Evolutionary conservation across 2,888 invertebrate genomes (phyloP).

Genomic region (Acanthosepion pharaonis): DNA sequence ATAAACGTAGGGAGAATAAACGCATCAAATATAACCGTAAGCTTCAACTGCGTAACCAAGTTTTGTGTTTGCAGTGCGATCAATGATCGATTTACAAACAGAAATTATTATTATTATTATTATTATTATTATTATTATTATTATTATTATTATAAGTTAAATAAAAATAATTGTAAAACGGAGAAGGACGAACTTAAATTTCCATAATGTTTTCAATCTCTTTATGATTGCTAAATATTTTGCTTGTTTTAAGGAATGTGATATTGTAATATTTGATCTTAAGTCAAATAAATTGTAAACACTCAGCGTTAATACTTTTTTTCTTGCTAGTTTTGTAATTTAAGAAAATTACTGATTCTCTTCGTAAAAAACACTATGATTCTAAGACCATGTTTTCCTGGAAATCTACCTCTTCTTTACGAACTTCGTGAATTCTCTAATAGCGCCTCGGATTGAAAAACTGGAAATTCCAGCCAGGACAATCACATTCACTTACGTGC

Average conservation of each 20-base stretch:
- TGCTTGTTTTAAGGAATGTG: neutral
- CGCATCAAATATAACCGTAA: neutral
- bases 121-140: neutral
- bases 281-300: neutral
- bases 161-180: neutral
- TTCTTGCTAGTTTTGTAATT: no score
- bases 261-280: neutral
- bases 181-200: no score
- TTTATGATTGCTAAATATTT: neutral
- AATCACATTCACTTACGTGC: no score
- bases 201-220: neutral
- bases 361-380: no score
- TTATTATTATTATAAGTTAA: neutral
- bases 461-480: no score
- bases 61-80: neutral
- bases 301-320: no score
- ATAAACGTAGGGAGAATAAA: neutral
- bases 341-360: no score
- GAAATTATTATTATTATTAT: neutral
- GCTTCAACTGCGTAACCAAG: neutral
- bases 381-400: no score
- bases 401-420: no score
- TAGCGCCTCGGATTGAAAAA: no score
- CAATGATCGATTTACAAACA: neutral
- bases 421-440: no score